Base-by-base conservation (phyloP, 2,888 invertebrate genomes). In the Tenthredo livida region DNA sequence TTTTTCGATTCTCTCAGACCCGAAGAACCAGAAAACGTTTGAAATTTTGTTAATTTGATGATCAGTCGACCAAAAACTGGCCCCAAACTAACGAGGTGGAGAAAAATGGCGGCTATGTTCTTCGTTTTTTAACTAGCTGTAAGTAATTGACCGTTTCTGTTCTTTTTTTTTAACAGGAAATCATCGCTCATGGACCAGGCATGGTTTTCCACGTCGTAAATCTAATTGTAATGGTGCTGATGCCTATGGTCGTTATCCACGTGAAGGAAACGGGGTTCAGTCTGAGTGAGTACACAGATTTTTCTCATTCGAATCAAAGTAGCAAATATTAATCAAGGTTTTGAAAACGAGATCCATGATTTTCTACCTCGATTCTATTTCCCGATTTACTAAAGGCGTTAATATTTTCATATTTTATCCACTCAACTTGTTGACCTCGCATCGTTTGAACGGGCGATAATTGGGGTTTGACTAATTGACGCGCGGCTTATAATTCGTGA, bases 201-300 rank as follows among this genome's bases (percentile, higher is more conserved):
- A 94, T 96, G 93, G 93, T 95, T 87, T 95, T 97, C 89, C 98
- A 98, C 93, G 94, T 97, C 84, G 94, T 95, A 65, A 97, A 98
- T 93, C 95, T 98, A 88, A 91, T 97, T 85, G 95, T 96, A 87
- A 94, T 97, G 90, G 95, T 98, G 58, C 93, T 96, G 86, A 95
- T 98, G 91, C 98, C 98, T 67, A 96, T 97, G 93, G 95, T 97
- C 84, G 95, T 97, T 33, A 96, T 98, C 88, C 96, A 97, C 92
- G 94, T 96, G 65, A 97, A 96, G 93, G 96, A 96, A 78, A 94
- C 95, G 86, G 96, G 96, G 87, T 97, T 98, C 92, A 97, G 97
- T 94, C 95, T 98, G 93, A 95, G 97, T 97, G 94, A 95, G 94
- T 94, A 33, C n/a, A n/a, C 7, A 37, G 17, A 0, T n/a, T 17